These are phyloP conservation scores for Hemicordylus capensis DNA, from an alignment of 2,113 vertebrate species.

Conservation along the genomic window DNA sequence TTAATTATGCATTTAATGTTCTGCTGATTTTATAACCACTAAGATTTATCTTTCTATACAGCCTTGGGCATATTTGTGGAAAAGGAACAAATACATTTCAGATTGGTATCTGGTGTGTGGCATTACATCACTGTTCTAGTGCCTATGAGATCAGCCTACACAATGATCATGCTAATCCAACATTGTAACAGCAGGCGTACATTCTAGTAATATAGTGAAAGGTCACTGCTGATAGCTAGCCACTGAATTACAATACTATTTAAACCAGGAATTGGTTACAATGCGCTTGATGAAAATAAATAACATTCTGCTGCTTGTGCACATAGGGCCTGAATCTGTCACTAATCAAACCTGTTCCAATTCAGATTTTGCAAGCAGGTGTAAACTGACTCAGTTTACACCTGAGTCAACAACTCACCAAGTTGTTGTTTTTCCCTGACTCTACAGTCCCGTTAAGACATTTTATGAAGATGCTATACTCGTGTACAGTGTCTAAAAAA, in stretches of 20 bases:
- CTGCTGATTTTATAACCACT: not conserved
- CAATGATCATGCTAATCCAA: slow-evolving; percentile 18
- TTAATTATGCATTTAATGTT: no score
- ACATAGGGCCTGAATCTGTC: no score
- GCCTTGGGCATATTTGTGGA: not conserved
- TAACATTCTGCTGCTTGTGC: no score
- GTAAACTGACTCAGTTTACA: no score
- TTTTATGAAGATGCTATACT: no score
- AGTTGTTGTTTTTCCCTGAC: no score
- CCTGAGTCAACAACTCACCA: no score
- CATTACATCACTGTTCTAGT: slow-evolving; percentile 3
- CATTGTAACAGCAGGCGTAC: not conserved
- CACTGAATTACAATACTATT: not conserved
- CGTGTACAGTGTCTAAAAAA: no score
- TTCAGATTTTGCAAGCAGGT: no score
- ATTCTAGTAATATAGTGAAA: not conserved
- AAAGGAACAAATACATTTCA: not conserved
- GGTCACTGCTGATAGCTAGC: not conserved
- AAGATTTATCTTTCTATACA: not conserved
- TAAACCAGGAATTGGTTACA: not conserved
- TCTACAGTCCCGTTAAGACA: no score
- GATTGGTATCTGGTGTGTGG: not conserved
- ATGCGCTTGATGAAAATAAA: not conserved
- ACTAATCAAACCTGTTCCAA: no score
- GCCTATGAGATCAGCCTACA: slow-evolving; percentile 2